A percentile compares a stretch with the other conserved stretches of the same genome.
Conservation (phyloP, 2,797 vertebrate species). For the Neosalanx taihuensis region DNA sequence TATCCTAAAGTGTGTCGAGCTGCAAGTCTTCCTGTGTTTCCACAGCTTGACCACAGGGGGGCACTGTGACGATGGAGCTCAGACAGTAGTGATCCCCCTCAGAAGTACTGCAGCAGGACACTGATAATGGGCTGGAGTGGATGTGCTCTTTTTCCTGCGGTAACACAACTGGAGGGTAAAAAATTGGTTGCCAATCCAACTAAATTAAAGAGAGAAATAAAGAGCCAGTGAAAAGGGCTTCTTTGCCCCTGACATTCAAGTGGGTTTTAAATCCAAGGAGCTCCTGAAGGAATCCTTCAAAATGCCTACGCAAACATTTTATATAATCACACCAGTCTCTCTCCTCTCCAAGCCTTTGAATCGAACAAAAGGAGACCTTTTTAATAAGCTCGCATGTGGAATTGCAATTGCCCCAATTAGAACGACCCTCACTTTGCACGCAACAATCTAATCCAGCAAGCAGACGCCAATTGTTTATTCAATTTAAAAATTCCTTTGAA, state of each 20-base stretch:
- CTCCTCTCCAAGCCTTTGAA: conserved; percentile 13
- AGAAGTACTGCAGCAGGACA: neutral
- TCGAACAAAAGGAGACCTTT: conserved; percentile 21
- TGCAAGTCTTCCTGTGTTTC: neutral
- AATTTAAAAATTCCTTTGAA: neutral
- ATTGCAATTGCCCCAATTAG: conserved; percentile 6
- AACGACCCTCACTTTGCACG: conserved; percentile 3
- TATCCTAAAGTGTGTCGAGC: neutral
- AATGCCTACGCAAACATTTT: conserved; percentile 40
- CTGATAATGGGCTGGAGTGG: conserved; percentile 17
- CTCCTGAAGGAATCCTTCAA: conserved; percentile 30
- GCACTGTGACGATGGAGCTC: conserved; percentile 8
- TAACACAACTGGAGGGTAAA: conserved; percentile 22
- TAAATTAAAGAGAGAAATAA: conserved; percentile 24
- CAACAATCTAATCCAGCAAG: neutral
- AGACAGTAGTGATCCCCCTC: conserved; percentile 1
- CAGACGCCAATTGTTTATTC: neutral
- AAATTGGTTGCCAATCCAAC: conserved; percentile 47
- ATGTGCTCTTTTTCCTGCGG: conserved; percentile 18
- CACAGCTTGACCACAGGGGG: conserved; percentile 19
- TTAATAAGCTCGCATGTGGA: neutral
- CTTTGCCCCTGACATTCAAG: conserved; percentile 45
- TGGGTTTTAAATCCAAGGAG: conserved; percentile 33
- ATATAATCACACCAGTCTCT: conserved; percentile 14
- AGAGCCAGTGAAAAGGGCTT: conserved; percentile 21